A percentile compares a stretch with the other conserved stretches of the same genome.
phyloP scores from a whole-genome alignment of 1,140 invertebrate genomes.

The Conopomorpha cramerella region DNA sequence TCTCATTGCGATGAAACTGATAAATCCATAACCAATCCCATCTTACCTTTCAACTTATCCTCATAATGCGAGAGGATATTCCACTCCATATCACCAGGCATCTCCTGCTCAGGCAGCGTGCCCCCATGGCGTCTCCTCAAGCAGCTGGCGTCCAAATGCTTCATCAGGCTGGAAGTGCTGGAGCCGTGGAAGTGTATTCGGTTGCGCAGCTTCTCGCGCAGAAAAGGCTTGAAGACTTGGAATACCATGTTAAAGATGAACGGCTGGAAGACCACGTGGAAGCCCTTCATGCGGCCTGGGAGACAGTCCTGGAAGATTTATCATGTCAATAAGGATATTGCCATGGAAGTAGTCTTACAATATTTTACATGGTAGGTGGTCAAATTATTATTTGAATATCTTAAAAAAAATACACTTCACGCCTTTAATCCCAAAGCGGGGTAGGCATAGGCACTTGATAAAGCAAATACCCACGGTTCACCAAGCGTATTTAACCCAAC shows the following conservation, averaged over 20 bases:
- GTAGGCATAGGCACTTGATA: no score
- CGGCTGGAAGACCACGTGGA: constrained; percentile 87
- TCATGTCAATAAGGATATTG: no score
- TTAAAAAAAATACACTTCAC: no score
- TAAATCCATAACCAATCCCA: no score
- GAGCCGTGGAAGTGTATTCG: constrained; percentile 84
- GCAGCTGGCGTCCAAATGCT: constrained; percentile 74
- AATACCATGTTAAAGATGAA: constrained; percentile 88
- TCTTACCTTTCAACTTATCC: constrained; percentile 42
- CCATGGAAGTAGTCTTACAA: no score
- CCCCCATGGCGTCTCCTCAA: constrained; percentile 80
- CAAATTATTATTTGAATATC: constrained; percentile 1
- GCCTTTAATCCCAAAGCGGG: no score
- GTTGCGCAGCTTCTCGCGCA: constrained; percentile 74
- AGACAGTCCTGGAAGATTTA: constrained; percentile 69
- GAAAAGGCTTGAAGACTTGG: constrained; percentile 85
- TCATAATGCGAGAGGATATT: constrained; percentile 50
- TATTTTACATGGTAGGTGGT: no score
- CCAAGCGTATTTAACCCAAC: no score
- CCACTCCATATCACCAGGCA: constrained; percentile 40
- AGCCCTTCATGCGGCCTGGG: constrained; percentile 80
- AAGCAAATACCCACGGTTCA: no score
- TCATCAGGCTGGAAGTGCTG: constrained; percentile 76
- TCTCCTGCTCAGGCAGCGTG: constrained; percentile 64
- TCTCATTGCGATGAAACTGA: no score